Conservation (phyloP, 2,797 vertebrate species). For the Crocodylus rhombifer region DNA sequence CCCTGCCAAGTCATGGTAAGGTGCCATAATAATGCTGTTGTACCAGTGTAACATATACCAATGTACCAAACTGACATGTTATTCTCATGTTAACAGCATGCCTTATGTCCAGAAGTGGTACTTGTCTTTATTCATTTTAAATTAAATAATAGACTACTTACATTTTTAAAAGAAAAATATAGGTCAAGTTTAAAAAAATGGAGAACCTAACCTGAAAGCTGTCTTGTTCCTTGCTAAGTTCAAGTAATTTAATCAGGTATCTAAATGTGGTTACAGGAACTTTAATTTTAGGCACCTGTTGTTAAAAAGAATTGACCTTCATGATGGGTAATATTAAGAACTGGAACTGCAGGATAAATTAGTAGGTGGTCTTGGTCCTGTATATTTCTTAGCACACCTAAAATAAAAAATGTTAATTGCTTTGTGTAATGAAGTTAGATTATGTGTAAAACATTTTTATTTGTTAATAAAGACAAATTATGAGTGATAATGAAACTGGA, state of each 20-base stretch:
- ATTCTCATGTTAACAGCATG: no score
- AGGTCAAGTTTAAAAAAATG: neutral
- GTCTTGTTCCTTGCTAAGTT: neutral
- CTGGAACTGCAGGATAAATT: neutral
- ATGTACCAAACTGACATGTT: no score
- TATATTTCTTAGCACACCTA: neutral
- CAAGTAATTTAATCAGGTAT: neutral
- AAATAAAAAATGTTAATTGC: neutral
- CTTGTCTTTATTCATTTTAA: neutral
- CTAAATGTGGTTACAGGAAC: neutral
- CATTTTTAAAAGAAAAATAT: neutral
- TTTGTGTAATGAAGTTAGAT: neutral
- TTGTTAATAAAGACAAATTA: neutral
- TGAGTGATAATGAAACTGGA: neutral
- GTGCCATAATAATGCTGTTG: no score
- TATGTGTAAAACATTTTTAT: neutral
- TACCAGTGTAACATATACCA: no score
- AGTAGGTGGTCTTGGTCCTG: neutral
- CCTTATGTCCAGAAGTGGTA: no score
- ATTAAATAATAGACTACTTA: neutral
- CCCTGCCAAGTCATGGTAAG: no score
- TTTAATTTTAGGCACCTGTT: neutral
- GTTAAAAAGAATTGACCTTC: neutral
- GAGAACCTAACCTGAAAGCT: neutral
- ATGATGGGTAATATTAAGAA: neutral